These are phyloP conservation scores for Brachionus koreanus DNA, from an alignment of 1,140 invertebrate genomes.

Conservation along the genomic window DNA sequence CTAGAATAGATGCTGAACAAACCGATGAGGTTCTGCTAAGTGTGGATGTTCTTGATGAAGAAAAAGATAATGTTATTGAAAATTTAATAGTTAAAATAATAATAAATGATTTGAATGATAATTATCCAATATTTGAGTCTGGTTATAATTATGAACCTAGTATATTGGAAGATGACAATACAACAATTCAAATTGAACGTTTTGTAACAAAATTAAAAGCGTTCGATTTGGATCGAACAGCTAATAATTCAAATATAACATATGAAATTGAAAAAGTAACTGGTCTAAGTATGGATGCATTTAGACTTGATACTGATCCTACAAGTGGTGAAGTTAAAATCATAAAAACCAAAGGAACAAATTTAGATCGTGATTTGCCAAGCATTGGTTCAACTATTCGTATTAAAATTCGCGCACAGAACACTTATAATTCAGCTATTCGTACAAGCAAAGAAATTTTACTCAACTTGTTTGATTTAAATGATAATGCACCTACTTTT, in stretches of 20 bases:
- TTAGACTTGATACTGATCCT: background rate
- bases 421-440: background rate
- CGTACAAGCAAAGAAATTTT: constrained; percentile 9
- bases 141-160: constrained; percentile 40
- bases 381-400: background rate
- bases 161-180: constrained; percentile 19
- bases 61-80: background rate
- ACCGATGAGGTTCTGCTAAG: constrained; percentile 23
- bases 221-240: constrained; percentile 17
- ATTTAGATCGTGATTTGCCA: constrained; percentile 17
- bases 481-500: constrained; percentile 26
- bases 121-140: constrained; percentile 5
- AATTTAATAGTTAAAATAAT: constrained; percentile 34
- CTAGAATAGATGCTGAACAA: constrained; percentile 16
- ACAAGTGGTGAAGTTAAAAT: background rate
- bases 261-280: background rate
- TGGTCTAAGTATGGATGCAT: background rate
- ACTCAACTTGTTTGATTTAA: background rate
- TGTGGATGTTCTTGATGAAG: background rate
- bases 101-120: constrained; percentile 38
- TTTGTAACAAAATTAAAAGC: constrained; percentile 39
- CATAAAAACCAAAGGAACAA: background rate
- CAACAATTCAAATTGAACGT: background rate
- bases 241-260: background rate
- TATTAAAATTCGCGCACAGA: background rate